A percentile compares a stretch with the other conserved stretches of the same genome.
These are phyloP conservation scores for Gonioctena quinquepunctata DNA, from an alignment of 1,140 invertebrate genomes.

Conservation along the genomic window DNA sequence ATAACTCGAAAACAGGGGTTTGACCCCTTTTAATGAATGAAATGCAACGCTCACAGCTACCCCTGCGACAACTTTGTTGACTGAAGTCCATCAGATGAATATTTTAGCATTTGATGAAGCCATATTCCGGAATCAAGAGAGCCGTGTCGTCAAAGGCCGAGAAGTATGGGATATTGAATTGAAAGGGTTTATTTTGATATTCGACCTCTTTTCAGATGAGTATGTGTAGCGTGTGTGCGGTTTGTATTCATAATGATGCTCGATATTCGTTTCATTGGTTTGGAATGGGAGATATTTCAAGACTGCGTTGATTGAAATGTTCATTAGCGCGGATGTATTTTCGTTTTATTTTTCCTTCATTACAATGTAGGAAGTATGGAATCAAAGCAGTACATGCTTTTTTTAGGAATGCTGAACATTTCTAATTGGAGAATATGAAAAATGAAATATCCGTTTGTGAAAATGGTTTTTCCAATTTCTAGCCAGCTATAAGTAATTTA, in stretches of 20 bases:
- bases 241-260: neutral
- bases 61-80: neutral
- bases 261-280: neutral
- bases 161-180: conserved; percentile 11
- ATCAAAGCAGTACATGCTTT: too few species aligned
- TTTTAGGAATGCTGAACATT: too few species aligned
- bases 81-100: neutral
- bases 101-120: conserved; percentile 6
- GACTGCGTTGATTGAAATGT: too few species aligned
- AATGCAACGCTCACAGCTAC: neutral
- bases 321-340: too few species aligned
- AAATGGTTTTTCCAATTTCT: too few species aligned
- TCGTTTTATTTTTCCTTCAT: too few species aligned
- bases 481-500: too few species aligned
- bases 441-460: too few species aligned
- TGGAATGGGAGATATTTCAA: too few species aligned
- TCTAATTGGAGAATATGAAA: too few species aligned
- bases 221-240: neutral
- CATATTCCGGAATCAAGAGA: neutral
- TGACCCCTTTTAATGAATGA: neutral
- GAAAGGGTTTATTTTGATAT: conserved; percentile 10
- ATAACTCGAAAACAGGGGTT: too few species aligned
- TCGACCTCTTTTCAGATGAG: neutral
- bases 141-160: neutral
- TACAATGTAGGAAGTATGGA: too few species aligned